Evolutionary conservation across 1,140 invertebrate genomes (phyloP).

Genomic region (Thaumetopoea pityocampa): DNA sequence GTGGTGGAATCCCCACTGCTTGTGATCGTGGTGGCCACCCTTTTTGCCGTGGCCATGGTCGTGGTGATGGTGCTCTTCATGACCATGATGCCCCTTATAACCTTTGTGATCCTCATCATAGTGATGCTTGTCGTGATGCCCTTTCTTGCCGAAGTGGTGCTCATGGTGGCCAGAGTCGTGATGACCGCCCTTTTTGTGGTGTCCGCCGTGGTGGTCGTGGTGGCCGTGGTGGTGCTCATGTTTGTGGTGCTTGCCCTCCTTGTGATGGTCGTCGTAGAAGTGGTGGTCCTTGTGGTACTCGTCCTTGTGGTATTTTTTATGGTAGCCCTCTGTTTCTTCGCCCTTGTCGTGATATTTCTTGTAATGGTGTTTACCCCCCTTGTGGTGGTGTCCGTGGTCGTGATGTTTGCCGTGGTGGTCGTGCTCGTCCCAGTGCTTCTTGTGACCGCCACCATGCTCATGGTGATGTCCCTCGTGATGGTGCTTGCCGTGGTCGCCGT

Average conservation of each 20-base stretch:
- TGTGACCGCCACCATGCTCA: conserved; percentile 80
- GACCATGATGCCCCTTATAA: conserved; percentile 81
- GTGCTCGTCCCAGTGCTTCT: conserved; percentile 81
- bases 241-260: conserved; percentile 79
- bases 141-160: conserved; percentile 78
- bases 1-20: conserved; percentile 79
- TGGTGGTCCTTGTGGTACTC: conserved; percentile 85
- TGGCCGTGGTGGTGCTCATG: conserved; percentile 78
- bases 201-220: conserved; percentile 77
- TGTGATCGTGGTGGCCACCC: conserved; percentile 80
- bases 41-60: conserved; percentile 82
- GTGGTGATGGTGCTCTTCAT: conserved; percentile 81
- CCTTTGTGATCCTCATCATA: conserved; percentile 78
- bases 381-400: conserved; percentile 81
- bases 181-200: conserved; percentile 79
- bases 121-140: conserved; percentile 79
- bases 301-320: conserved; percentile 83
- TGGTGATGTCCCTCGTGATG: conserved; percentile 80
- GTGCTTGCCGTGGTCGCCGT: conserved; percentile 82
- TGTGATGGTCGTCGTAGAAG: conserved; percentile 81
- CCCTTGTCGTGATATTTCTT: conserved; percentile 80
- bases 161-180: conserved; percentile 79
- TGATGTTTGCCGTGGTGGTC: conserved; percentile 82
- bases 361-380: conserved; percentile 79
- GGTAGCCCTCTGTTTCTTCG: conserved; percentile 80